A percentile compares a stretch with the other conserved stretches of the same genome.
These are phyloP conservation scores for Hirtodrosophila alboralis DNA, from an alignment of 2,888 invertebrate genomes.

Conservation along the genomic window DNA sequence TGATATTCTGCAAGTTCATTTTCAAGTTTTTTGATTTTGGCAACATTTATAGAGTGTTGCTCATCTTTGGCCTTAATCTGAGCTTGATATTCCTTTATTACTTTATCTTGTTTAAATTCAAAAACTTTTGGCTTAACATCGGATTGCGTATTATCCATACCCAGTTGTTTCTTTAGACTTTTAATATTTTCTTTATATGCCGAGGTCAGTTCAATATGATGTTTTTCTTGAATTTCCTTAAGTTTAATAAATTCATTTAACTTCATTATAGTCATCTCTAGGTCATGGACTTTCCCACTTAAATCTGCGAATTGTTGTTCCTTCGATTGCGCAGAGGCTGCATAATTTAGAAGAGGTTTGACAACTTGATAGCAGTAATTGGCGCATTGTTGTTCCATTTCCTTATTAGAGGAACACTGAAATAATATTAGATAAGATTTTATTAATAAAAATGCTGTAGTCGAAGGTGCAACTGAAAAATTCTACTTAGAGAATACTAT, in stretches of 20 bases:
- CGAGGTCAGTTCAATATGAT: neutral
- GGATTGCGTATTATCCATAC: neutral
- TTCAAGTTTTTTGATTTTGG: too few relatives aligned
- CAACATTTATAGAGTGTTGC: too few relatives aligned
- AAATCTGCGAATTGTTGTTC: neutral
- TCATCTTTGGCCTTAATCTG: too few relatives aligned
- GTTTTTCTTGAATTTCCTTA: too few relatives aligned
- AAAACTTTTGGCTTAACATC: neutral
- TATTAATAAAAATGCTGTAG: too few relatives aligned
- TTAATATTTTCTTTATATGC: neutral
- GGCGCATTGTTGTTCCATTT: neutral
- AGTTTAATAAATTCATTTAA: neutral
- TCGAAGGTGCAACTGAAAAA: too few relatives aligned
- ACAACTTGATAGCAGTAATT: conserved; percentile 5
- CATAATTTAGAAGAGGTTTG: conserved; percentile 6
- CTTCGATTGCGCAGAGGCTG: neutral
- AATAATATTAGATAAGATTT: neutral
- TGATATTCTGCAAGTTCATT: too few relatives aligned
- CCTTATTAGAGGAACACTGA: neutral
- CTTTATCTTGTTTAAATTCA: too few relatives aligned
- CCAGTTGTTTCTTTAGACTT: neutral
- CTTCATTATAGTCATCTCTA: neutral
- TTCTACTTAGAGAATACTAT: too few relatives aligned
- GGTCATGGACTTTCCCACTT: conserved; percentile 1
- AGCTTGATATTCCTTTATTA: too few relatives aligned